Evolutionary conservation across 2,113 vertebrate species (phyloP), one percentile per base, ranked within the genome.

Genomic region (Odobenus rosmarus): DNA sequence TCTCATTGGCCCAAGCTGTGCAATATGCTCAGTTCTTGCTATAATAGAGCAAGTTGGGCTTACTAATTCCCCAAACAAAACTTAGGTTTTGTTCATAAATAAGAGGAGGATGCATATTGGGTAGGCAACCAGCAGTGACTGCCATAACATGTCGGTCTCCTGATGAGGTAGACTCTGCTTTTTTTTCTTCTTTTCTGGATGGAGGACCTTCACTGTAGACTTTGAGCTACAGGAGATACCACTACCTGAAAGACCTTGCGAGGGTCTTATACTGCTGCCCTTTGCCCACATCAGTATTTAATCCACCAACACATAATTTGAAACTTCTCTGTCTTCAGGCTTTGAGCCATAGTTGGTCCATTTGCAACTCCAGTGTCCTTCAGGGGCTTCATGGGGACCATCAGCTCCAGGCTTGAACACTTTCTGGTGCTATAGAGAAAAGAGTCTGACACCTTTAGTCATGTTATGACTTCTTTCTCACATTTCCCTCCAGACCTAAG

Each of bases 251-350:
- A 51, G 82, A 28, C 31, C 36, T 55, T 39, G 28, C 36, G 5
- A 89, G 26, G 81, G 10, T 26, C 39, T 82, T 62, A 69, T 4
- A n/a, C 11, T 39, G 26, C 39, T 90, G 42, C 26, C 51, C 61
- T 77, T 69, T 36, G 8, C 8, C 8, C 8, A 18, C 4, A 4
- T 53, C 51, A 51, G 3, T 69, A 31, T 80, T 67, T n/a, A 81
- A 87, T 14, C 26, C 79, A 51, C 49, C 21, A 55, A 57, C 51
- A 89, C 15, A 7, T 4, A 62, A 80, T 55, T 89, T 61, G 77
- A 72, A 95, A 90, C 84, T 39, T 84, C n/a, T 82, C 89, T 88
- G 15, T 81, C 91, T 95, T 88, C 15, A 36, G 84, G 57, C 57
- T 76, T 11, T 64, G 57, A 93, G 53, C 28, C 74, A 28, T 42